Evolutionary conservation across 2,888 invertebrate species (phyloP).

Genomic region (Diadegma fenestrale): DNA sequence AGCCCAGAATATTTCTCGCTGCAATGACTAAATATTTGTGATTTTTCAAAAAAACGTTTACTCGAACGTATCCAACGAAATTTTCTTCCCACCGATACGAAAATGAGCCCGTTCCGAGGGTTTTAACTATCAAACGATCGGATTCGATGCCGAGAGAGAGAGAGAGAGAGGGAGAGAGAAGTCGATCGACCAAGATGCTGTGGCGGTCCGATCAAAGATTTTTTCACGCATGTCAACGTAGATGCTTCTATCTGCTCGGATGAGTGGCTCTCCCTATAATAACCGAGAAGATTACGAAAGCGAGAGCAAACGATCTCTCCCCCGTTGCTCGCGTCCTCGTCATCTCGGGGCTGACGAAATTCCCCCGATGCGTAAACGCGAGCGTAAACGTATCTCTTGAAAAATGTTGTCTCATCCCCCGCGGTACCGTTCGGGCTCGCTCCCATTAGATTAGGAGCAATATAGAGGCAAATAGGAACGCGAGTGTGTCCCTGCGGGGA

Average conservation of each 20-base stretch:
- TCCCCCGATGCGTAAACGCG: too few relatives aligned
- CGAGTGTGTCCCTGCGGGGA: neutral
- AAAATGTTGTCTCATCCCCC: slow-evolving; percentile 58
- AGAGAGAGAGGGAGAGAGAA: slow-evolving; percentile 55
- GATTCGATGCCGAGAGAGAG: too few relatives aligned
- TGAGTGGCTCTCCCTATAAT: slow-evolving; percentile 59
- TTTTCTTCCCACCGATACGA: too few relatives aligned
- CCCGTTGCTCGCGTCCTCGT: slow-evolving; percentile 32
- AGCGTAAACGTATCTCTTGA: slow-evolving; percentile 62
- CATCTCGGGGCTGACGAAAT: slow-evolving; percentile 69
- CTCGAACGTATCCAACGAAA: too few relatives aligned
- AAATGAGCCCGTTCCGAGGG: slow-evolving; percentile 62
- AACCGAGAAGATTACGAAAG: slow-evolving; percentile 20
- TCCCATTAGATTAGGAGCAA: slow-evolving; percentile 66
- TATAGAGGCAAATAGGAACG: slow-evolving; percentile 19
- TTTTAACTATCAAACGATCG: slow-evolving; percentile 62
- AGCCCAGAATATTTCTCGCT: too few relatives aligned
- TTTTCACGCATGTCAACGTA: slow-evolving; percentile 12
- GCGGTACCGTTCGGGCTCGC: slow-evolving; percentile 68
- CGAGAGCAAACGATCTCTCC: neutral
- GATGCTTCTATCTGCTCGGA: neutral
- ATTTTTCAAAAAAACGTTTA: too few relatives aligned
- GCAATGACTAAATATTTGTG: too few relatives aligned
- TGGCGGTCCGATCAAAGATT: slow-evolving; percentile 70
- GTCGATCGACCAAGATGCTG: slow-evolving; percentile 67